phyloP scores from a whole-genome alignment of 2,113 vertebrate genomes.

The Nematolebias whitei region DNA sequence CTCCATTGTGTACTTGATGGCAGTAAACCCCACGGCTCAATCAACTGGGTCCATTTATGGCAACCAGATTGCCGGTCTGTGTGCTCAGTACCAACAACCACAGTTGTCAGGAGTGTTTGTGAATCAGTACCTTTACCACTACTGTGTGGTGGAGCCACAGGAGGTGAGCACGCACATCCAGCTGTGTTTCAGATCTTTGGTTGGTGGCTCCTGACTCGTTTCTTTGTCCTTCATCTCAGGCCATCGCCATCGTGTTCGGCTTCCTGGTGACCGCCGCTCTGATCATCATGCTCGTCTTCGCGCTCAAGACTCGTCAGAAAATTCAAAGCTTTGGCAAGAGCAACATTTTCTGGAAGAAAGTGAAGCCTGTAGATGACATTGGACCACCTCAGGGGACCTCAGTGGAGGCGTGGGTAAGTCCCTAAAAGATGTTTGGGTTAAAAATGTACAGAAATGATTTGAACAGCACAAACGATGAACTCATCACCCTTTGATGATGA shows the following conservation, averaged over 20 bases:
- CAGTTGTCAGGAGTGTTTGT: conserved; percentile 60
- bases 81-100: conserved; percentile 80
- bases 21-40: conserved; percentile 87
- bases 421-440: no score
- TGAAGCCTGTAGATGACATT: conserved; percentile 68
- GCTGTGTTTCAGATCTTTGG: background rate
- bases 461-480: no score
- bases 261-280: conserved; percentile 84
- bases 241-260: conserved; percentile 87
- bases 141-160: conserved; percentile 91
- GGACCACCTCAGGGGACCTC: conserved; percentile 77
- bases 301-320: conserved; percentile 85
- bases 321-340: conserved; percentile 83
- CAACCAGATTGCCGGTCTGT: conserved; percentile 81
- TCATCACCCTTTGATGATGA: no score
- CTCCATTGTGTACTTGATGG: conserved; percentile 88
- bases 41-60: conserved; percentile 80
- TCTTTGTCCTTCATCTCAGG: conserved; percentile 68
- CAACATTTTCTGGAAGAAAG: conserved; percentile 87
- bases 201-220: background rate
- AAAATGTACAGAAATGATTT: no score
- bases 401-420: conserved; percentile 89
- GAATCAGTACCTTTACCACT: conserved; percentile 92
- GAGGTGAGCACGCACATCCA: conserved; percentile 77
- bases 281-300: conserved; percentile 88